These are phyloP conservation scores for Caenorhabditis panamensis DNA, from an alignment of 2,888 invertebrate genomes.

Conservation along the genomic window DNA sequence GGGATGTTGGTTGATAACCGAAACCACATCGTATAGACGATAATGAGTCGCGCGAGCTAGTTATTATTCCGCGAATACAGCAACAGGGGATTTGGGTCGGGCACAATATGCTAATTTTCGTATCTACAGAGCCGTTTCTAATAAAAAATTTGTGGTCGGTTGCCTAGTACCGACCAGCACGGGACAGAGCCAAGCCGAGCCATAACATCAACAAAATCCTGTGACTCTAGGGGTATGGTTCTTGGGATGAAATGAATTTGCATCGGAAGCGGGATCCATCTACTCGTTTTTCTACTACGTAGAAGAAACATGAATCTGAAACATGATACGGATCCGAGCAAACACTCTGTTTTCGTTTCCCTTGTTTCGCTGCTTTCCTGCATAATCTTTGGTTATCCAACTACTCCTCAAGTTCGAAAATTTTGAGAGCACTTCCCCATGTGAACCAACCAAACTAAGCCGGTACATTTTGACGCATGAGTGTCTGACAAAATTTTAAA, in stretches of 20 bases:
- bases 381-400: background rate
- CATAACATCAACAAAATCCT: background rate
- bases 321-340: background rate
- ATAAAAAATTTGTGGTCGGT: background rate
- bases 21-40: no score
- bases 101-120: conserved; percentile 5
- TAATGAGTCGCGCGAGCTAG: no score
- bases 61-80: no score
- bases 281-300: background rate
- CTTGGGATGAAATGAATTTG: background rate
- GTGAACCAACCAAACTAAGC: background rate
- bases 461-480: no score
- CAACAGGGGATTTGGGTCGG: no score
- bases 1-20: no score
- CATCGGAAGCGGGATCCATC: no score
- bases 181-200: background rate
- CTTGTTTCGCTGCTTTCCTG: background rate
- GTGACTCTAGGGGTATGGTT: background rate
- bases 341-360: background rate
- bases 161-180: background rate
- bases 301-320: background rate
- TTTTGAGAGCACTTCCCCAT: background rate
- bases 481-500: background rate
- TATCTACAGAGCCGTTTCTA: background rate
- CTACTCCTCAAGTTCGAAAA: background rate